Evolutionary conservation across 2,888 invertebrate genomes (phyloP), one percentile per base, ranked within the genome.

Genomic region (Dendrolimus houi): DNA sequence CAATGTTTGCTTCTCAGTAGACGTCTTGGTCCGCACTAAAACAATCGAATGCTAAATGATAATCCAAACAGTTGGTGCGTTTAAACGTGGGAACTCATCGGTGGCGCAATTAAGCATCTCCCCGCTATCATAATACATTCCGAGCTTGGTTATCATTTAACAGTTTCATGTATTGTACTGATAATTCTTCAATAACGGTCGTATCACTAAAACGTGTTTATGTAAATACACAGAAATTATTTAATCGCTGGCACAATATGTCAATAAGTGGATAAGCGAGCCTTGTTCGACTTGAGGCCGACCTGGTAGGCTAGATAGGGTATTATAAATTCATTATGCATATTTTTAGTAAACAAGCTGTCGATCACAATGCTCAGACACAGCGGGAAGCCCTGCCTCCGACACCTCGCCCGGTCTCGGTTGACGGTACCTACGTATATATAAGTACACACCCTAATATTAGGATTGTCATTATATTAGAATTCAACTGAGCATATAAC

Each of bases 311-410:
- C 77, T 72, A 72, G 74, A 77, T 74, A 74, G 78, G 78, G 79
- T 77, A 89, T 89, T 89, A 88, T 89, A 90, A 82, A 90, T 90
- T 89, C 90, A 90, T 90, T 90, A 89, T 90, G 89, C 89, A 89
- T 88, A 89, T 87, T 89, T 90, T 90, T 87, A 85, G 90, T 90
- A 90, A 90, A 89, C 89, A 90, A 87, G 87, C 87, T 90, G 89
- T 90, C 89, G 87, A 86, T 89, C 87, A 90, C 89, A 90, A 90
- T 89, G 83, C 81, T 70, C 71, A 65, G 69, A 75, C 87, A 74
- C 89, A 73, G 86, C 83, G 83, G 89, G 88, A 74, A 70, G 81
- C 75, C 73, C 78, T 75, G 80, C 83, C 87, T 76, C 83, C 81
- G 79, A 82, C 83, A 81, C 85, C 81, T 83, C 77, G 72, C 76